Percentiles rank a stretch among this genome's conserved stretches.
These are phyloP conservation scores for Hydractinia symbiolongicarpus DNA, from an alignment of 30 jellyfish, hydroid and myxozoan species.

Conservation along the genomic window DNA sequence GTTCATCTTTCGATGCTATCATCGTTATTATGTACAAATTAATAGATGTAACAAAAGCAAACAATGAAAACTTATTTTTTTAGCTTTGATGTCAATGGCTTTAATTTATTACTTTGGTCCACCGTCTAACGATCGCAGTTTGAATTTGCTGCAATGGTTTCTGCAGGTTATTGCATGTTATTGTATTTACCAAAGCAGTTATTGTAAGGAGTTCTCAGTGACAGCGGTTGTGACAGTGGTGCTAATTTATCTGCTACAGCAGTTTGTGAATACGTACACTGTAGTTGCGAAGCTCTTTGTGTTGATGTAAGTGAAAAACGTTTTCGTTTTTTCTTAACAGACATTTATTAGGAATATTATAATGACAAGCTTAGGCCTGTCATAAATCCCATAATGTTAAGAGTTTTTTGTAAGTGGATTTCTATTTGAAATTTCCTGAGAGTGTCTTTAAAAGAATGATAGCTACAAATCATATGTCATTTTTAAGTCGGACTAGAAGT, in stretches of 20 bases:
- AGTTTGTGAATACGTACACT: constrained; percentile 13
- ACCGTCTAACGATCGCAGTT: constrained; percentile 43
- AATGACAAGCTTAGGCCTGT: too few species aligned
- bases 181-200: constrained; percentile 49
- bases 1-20: too few species aligned
- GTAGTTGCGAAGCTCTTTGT: not conserved
- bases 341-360: too few species aligned
- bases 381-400: too few species aligned
- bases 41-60: too few species aligned
- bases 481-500: too few species aligned
- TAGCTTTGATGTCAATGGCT: constrained; percentile 69
- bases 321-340: too few species aligned
- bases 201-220: constrained; percentile 56
- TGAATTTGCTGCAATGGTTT: constrained; percentile 71
- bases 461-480: too few species aligned
- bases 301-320: not conserved
- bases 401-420: too few species aligned
- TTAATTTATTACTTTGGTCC: constrained; percentile 79
- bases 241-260: not conserved
- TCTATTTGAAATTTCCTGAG: too few species aligned
- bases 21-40: too few species aligned
- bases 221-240: constrained; percentile 67
- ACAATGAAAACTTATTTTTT: not conserved
- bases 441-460: too few species aligned
- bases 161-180: constrained; percentile 66